Evolutionary conservation across 2,113 vertebrate species (phyloP), one percentile per base, ranked within the genome.

Genomic region (Clinocottus analis): DNA sequence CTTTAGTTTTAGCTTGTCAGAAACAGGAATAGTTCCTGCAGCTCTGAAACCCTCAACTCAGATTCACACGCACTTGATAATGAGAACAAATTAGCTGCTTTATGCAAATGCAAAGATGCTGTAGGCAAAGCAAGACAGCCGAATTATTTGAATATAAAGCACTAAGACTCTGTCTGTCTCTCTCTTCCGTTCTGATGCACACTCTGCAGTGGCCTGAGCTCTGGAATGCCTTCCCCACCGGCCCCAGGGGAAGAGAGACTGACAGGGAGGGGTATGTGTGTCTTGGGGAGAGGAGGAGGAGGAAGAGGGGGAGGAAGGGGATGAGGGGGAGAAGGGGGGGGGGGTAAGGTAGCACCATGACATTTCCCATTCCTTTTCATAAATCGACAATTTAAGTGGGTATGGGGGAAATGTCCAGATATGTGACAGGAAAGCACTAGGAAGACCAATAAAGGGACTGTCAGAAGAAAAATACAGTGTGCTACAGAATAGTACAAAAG

Each of bases 351-450:
- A 73, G 35, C 62, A 85, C 83, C 69, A 84, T 90, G 87, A 93
- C 87, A 92, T 91, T 91, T 93, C 82, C 88, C 87, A 93, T 90
- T 92, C 80, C 89, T 91, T 85, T 91, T 92, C 79, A 93, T 87
- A 90, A 91, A 90, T 79, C 66, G 58, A 41, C 88, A 89, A 87
- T 90, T 90, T 80, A 81, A 87, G 72, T 80, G 80, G 69, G 77
- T 87, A 90, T 85, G 88, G 90, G 79, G 83, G 71, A 60, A 60
- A 64, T 87, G 80, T 84, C 53, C 77, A 49, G 66, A 63, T 64
- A 16, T 73, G 56, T 70, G 73, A 79, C 81, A 86, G 55, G 70
- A 23, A 71, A 64, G 75, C 59, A 71, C 51, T 27, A 45, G 6
- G 17, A 78, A 72, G 71, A 69, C 51, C 76, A 82, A 63, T 60